phyloP scores from a whole-genome alignment of 2,888 invertebrate genomes.

The Lasioglossum oenotherae region DNA sequence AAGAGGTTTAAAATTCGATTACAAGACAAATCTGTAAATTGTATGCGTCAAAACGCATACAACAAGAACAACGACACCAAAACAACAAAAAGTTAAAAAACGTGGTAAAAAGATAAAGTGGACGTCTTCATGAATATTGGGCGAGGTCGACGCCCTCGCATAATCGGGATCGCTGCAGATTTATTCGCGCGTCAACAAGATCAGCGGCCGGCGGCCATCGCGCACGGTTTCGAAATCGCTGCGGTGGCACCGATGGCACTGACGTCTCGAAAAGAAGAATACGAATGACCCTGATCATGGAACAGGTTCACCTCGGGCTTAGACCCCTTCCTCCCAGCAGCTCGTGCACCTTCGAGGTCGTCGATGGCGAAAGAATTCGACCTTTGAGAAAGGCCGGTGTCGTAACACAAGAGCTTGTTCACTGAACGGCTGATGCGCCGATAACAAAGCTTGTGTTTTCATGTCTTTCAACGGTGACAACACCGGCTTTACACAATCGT shows the following conservation, averaged over 20 bases:
- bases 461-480: background rate
- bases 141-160: conserved; percentile 1
- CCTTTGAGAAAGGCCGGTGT: background rate
- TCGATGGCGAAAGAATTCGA: background rate
- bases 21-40: too few relatives aligned
- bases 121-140: background rate
- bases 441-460: background rate
- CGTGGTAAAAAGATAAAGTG: background rate
- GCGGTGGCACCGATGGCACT: background rate
- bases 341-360: conserved; percentile 22
- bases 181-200: background rate
- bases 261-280: background rate
- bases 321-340: background rate
- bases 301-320: conserved; percentile 46
- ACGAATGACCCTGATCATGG: conserved; percentile 38
- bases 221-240: conserved; percentile 23
- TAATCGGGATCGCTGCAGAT: background rate
- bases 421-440: background rate
- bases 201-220: background rate
- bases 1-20: too few relatives aligned
- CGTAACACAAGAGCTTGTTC: background rate
- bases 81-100: too few relatives aligned
- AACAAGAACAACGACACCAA: too few relatives aligned
- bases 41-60: too few relatives aligned
- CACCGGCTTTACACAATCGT: background rate